Evolutionary conservation across 2,888 invertebrate genomes (phyloP).

Genomic region (Venusia cambrica): DNA sequence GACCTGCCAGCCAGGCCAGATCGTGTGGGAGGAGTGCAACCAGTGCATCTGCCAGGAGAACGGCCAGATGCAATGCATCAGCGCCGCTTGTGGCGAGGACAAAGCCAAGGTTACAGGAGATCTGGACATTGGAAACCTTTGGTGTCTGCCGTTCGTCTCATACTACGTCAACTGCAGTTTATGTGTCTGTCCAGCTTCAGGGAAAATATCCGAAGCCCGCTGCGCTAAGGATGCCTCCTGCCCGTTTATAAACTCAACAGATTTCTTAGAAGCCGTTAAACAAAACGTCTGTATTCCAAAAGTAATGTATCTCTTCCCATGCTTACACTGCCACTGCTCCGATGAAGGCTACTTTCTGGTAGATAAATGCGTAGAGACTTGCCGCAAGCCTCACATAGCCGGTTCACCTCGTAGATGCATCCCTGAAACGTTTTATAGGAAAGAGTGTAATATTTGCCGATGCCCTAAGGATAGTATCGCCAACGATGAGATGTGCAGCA

Average conservation of each 20-base stretch:
- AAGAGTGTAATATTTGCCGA: slow-evolving; percentile 55
- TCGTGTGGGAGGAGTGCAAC: slow-evolving; percentile 59
- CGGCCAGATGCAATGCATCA: slow-evolving; percentile 51
- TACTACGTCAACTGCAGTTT: slow-evolving; percentile 64
- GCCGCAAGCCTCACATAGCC: slow-evolving; percentile 32
- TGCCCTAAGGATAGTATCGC: slow-evolving; percentile 52
- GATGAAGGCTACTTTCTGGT: slow-evolving; percentile 52
- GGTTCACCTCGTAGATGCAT: slow-evolving; percentile 42
- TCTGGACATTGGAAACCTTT: slow-evolving; percentile 22
- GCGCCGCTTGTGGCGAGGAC: slow-evolving; percentile 41
- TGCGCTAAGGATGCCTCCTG: slow-evolving; percentile 64
- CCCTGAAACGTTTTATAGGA: slow-evolving; percentile 53
- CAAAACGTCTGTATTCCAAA: slow-evolving; percentile 59
- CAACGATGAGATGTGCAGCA: slow-evolving; percentile 47
- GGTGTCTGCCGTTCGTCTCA: slow-evolving; percentile 58
- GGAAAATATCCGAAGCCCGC: slow-evolving; percentile 49
- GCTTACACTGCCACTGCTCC: slow-evolving; percentile 61
- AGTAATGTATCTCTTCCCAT: slow-evolving; percentile 63
- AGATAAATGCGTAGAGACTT: slow-evolving; percentile 59
- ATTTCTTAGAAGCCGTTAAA: slow-evolving; percentile 33
- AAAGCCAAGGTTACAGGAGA: slow-evolving; percentile 17
- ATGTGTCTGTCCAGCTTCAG: slow-evolving; percentile 64
- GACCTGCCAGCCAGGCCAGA: slow-evolving; percentile 52
- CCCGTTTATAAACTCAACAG: slow-evolving; percentile 30
- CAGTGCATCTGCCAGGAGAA: slow-evolving; percentile 62